phyloP scores from a whole-genome alignment of 2,113 vertebrate genomes.

The Labeo catla region DNA sequence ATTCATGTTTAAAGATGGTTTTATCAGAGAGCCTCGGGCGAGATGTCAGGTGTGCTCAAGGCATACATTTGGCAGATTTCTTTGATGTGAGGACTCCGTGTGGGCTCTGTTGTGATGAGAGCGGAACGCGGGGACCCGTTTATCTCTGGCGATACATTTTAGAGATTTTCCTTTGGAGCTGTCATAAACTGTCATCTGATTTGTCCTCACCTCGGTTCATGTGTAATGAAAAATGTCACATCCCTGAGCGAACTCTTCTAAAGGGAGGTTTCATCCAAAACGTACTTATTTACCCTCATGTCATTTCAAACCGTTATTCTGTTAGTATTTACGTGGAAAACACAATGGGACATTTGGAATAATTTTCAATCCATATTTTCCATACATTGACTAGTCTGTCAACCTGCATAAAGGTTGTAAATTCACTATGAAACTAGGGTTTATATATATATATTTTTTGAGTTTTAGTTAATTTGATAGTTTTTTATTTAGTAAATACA shows the following conservation, averaged over 20 bases:
- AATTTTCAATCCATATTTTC: background rate
- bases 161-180: slow-evolving; percentile 31
- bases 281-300: background rate
- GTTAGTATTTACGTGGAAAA: background rate
- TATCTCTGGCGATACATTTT: slow-evolving; percentile 13
- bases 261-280: background rate
- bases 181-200: slow-evolving; percentile 24
- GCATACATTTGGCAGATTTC: slow-evolving; percentile 58
- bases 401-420: background rate
- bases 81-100: slow-evolving; percentile 50
- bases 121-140: slow-evolving; percentile 13
- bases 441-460: too few relatives aligned
- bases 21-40: slow-evolving; percentile 69
- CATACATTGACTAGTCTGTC: background rate
- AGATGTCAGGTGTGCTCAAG: slow-evolving; percentile 70
- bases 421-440: background rate
- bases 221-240: slow-evolving; percentile 22
- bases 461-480: too few relatives aligned
- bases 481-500: too few relatives aligned
- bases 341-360: background rate
- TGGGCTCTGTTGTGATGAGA: slow-evolving; percentile 47
- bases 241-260: background rate
- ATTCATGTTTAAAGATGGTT: slow-evolving; percentile 78
- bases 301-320: background rate
- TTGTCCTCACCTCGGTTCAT: slow-evolving; percentile 7